Evolutionary conservation across 2,888 invertebrate species (phyloP).

Genomic region (Oligia fasciuncula): DNA sequence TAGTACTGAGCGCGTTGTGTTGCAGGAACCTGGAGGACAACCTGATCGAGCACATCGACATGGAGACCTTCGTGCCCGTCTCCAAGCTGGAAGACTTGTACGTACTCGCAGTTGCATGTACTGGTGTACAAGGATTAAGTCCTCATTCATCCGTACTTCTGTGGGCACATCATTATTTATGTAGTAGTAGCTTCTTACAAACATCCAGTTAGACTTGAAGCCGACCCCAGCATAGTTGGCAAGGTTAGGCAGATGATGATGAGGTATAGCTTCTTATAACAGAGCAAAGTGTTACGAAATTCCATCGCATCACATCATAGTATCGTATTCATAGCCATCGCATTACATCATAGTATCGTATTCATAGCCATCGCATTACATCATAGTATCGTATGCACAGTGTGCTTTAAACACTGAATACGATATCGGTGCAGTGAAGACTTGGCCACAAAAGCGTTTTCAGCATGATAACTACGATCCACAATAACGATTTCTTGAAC

Average conservation of each 20-base stretch:
- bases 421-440: neutral
- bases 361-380: too few species aligned
- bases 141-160: neutral
- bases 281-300: neutral
- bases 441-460: neutral
- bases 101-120: slow-evolving; percentile 83
- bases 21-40: slow-evolving; percentile 97
- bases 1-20: slow-evolving; percentile 54
- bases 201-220: neutral
- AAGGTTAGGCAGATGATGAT: neutral
- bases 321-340: neutral
- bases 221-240: neutral
- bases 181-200: neutral
- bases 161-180: neutral
- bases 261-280: neutral
- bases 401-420: neutral
- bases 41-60: slow-evolving; percentile 95
- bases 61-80: slow-evolving; percentile 95
- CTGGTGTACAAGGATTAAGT: neutral
- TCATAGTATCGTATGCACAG: too few species aligned
- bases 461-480: neutral
- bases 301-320: too few species aligned
- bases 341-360: too few species aligned
- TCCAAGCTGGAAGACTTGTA: slow-evolving; percentile 96
- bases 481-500: neutral